Evolutionary conservation across 2,888 invertebrate species (phyloP), one percentile per base, ranked within the genome.

Genomic region (Prosapia bicincta): DNA sequence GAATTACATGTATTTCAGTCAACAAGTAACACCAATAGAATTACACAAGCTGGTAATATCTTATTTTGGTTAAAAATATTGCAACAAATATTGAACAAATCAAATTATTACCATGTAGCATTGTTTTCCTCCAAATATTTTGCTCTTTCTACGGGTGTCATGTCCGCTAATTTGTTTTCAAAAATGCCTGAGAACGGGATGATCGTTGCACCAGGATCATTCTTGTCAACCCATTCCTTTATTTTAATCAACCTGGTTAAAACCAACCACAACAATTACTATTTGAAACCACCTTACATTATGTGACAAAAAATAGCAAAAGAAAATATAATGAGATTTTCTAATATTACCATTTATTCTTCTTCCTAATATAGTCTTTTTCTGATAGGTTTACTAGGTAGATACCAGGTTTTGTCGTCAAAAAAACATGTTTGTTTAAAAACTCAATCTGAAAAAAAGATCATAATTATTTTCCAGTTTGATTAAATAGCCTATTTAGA

Each of bases 371-470:
- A 85, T 96, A 99, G 86, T 99, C 99, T 85, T 97, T 98, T 85
- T 99, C 98, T 0, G 98, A 94, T 78, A 99, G 88, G 86, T 99
- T 99, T 9, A 99, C 93, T 80, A 99, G 89, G 85, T 99, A 99
- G 81, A 99, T 92, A 76, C 96, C 94, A 0, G 99, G 99, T 85
- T 99, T 99, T 0, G 98, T 94, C 13, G 99, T 99, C 79, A 99
- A 87, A 84, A 99, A 97, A 80, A 99, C 87, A 85, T 99, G 95
- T 86, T 96, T 97, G 87, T 99, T 99, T 74, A 99, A 88, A 66
- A 96, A 88, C 86, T 99, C 98, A 85, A 98, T 96, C 97, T 98
- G 88, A n/a, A n/a, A n/a, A n/a, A n/a, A n/a, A n/a, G n/a, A n/a
- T n/a, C n/a, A n/a, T n/a, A n/a, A n/a, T n/a, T n/a, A n/a, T n/a